Evolutionary conservation across 2,113 vertebrate genomes (phyloP), one percentile per base, ranked within the genome.

Genomic region (Eurypyga helias): DNA sequence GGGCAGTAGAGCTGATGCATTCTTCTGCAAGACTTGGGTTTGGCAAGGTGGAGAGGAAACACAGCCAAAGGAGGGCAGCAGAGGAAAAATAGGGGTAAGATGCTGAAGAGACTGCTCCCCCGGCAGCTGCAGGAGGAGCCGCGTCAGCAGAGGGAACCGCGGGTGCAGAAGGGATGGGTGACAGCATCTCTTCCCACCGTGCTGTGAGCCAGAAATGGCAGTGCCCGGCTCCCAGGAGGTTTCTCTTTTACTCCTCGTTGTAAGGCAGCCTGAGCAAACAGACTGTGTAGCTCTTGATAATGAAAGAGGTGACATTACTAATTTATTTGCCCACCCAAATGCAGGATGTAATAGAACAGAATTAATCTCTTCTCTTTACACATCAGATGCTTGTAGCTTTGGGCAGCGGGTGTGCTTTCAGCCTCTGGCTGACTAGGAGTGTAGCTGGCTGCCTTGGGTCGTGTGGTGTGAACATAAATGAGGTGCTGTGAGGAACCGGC

Each of bases 281-380:
- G 89, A 76, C 80, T 71, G 57, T 92, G 79, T 61, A 55, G 65
- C 41, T 82, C 64, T 71, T 76, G 87, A 76, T 97, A 97, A 92
- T 64, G 61, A 89, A 91, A 79, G n/a, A 87, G 86, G 81, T 92
- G 85, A 85, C 66, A 57, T 84, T 75, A 71, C 80, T 95, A 93
- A 95, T 97, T 89, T 89, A 91, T 87, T 89, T 93, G 67, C 80
- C 70, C 55, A 87, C 48, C 77, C 46, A 70, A 82, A 93, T 46
- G 62, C 54, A 38, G 58, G 77, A 29, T 76, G 60, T 94, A 91
- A 83, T 83, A 91, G 92, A 82, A 92, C 33, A 92, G 87, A 76
- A 87, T 91, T 87, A 73, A 96, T 96, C 73, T 83, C 23, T 55
- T 67, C 69, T 88, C 71, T 86, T 96, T 87, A 81, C 88, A 36